Evolutionary conservation across 1,140 invertebrate genomes (phyloP).

Genomic region (Drosophila miranda): DNA sequence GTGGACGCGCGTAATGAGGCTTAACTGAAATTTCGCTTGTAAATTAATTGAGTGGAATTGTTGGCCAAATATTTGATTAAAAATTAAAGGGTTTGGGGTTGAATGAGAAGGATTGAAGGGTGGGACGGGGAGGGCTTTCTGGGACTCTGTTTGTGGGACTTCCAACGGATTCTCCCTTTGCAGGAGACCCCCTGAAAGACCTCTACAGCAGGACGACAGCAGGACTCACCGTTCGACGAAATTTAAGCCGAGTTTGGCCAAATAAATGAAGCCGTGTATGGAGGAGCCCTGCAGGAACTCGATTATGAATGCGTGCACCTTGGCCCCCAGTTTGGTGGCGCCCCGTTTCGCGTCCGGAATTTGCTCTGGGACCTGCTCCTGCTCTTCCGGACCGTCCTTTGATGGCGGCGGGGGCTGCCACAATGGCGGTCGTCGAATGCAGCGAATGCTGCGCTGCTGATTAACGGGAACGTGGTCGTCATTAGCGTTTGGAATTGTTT

Average conservation of each 20-base stretch:
- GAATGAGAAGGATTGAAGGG: background rate
- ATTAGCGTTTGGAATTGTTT: slow-evolving; percentile 48
- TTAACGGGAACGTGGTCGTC: slow-evolving; percentile 49
- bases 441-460: slow-evolving; percentile 57
- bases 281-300: slow-evolving; percentile 77
- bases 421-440: slow-evolving; percentile 70
- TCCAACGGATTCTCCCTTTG: no score
- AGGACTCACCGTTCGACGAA: slow-evolving; percentile 70
- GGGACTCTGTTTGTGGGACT: no score
- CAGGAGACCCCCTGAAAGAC: no score
- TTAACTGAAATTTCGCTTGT: slow-evolving; percentile 49
- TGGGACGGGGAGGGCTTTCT: background rate
- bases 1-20: slow-evolving; percentile 45
- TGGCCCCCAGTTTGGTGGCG: slow-evolving; percentile 18
- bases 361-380: background rate
- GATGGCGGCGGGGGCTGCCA: slow-evolving; percentile 40
- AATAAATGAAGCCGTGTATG: slow-evolving; percentile 80
- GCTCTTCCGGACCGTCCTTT: background rate
- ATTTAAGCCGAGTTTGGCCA: slow-evolving; percentile 76
- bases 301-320: slow-evolving; percentile 71
- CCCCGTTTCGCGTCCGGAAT: slow-evolving; percentile 2
- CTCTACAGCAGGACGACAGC: background rate
- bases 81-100: slow-evolving; percentile 8
- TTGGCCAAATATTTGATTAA: slow-evolving; percentile 36
- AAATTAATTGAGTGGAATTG: slow-evolving; percentile 63